Percentiles rank a stretch among this genome's conserved stretches.
phyloP scores from a whole-genome alignment of 2,797 vertebrate species.

The Champsocephalus esox region DNA sequence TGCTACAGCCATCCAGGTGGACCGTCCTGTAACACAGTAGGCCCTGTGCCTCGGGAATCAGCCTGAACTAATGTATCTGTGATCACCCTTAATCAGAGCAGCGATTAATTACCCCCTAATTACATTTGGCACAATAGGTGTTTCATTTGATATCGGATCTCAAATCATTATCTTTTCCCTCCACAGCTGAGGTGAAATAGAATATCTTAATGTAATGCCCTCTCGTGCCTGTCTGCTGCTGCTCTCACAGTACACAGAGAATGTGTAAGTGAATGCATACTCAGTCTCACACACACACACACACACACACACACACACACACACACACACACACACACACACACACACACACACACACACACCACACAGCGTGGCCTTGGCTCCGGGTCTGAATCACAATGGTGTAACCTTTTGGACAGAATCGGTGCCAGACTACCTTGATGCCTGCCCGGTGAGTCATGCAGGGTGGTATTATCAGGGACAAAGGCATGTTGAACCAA shows the following conservation, averaged over 20 bases:
- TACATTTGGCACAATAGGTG: constrained; percentile 55
- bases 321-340: not conserved
- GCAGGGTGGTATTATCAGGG: constrained; percentile 23
- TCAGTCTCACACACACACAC: not conserved
- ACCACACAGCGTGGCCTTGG: constrained; percentile 7
- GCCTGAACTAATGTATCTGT: constrained; percentile 32
- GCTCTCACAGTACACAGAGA: constrained; percentile 2
- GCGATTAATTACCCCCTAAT: constrained; percentile 61
- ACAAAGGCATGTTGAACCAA: constrained; percentile 11
- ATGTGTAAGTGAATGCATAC: not conserved
- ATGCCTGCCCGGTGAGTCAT: constrained; percentile 49
- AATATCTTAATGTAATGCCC: constrained; percentile 45
- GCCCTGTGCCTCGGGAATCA: constrained; percentile 20
- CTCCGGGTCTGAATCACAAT: constrained; percentile 42
- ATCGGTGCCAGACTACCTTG: constrained; percentile 30
- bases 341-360: not conserved
- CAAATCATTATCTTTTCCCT: constrained; percentile 57
- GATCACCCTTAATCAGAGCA: constrained; percentile 49
- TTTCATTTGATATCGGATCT: constrained; percentile 61
- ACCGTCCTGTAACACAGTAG: constrained; percentile 14
- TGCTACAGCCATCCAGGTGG: constrained; percentile 13
- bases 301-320: not conserved
- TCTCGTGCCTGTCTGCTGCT: constrained; percentile 17
- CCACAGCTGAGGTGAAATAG: constrained; percentile 39
- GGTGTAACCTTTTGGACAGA: constrained; percentile 32